phyloP scores from a whole-genome alignment of 2,113 vertebrate genomes.

The Oenanthe oenanthe region DNA sequence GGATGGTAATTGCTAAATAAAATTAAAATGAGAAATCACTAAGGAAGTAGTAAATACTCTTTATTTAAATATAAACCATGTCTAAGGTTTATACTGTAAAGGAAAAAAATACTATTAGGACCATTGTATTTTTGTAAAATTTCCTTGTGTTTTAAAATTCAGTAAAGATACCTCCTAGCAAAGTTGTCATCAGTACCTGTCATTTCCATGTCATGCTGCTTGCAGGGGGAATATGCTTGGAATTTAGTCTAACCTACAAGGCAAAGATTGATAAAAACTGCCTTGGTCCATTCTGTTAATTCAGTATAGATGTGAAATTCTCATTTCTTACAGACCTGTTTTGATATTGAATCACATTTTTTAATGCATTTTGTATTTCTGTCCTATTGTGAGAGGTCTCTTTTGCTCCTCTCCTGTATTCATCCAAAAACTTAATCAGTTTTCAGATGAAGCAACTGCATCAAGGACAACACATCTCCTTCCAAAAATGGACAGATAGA shows the following conservation, averaged over 20 bases:
- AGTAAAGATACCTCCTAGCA: neutral
- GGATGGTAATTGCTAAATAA: neutral
- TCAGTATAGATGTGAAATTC: neutral
- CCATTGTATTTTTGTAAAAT: neutral
- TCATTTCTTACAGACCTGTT: neutral
- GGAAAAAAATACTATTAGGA: neutral
- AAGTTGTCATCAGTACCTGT: neutral
- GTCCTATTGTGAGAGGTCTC: neutral
- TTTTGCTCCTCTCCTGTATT: neutral
- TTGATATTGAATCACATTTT: neutral
- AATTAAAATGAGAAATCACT: neutral
- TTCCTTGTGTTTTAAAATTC: neutral
- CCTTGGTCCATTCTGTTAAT: neutral
- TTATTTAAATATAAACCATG: neutral
- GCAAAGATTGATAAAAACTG: neutral
- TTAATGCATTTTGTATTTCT: accelerated
- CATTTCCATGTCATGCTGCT: accelerated
- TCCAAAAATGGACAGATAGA: neutral
- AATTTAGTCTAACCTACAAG: neutral
- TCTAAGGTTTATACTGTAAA: neutral
- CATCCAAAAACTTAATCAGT: neutral
- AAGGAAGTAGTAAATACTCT: neutral
- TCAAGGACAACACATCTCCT: neutral
- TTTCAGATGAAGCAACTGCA: neutral
- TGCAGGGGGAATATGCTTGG: neutral